Conservation (phyloP, 2,797 vertebrate species). For the Arnoldichthys spilopterus region DNA sequence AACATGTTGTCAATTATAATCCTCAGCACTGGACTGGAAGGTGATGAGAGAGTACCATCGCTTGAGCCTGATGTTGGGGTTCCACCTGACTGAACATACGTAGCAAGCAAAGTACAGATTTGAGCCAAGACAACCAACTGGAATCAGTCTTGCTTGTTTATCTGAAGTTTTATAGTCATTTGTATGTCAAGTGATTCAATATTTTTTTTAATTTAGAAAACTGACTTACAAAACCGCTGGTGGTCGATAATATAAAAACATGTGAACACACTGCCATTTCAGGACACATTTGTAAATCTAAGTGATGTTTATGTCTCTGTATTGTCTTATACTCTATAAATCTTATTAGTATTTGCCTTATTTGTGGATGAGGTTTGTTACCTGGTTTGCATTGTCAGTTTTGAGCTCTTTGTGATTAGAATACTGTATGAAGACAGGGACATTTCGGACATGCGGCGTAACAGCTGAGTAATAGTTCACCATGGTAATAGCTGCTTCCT, state of each 20-base stretch:
- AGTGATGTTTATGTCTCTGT: too few relatives aligned
- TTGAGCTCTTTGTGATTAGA: slow-evolving; percentile 98
- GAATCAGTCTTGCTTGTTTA: background rate
- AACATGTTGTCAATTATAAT: slow-evolving; percentile 99
- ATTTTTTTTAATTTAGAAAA: background rate
- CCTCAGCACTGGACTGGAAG: slow-evolving; percentile 92
- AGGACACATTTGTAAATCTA: too few relatives aligned
- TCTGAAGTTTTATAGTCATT: background rate
- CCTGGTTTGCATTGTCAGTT: slow-evolving; percentile 94
- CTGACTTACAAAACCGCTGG: too few relatives aligned
- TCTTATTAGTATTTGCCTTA: too few relatives aligned
- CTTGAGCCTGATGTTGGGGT: slow-evolving; percentile 88
- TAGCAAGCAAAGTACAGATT: background rate
- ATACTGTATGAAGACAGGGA: slow-evolving; percentile 95
- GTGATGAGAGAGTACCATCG: slow-evolving; percentile 87
- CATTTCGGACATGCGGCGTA: slow-evolving; percentile 92
- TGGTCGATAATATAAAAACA: too few relatives aligned
- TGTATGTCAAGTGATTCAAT: background rate
- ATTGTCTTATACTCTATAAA: too few relatives aligned
- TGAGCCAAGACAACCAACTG: background rate
- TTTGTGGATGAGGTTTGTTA: slow-evolving; percentile 62
- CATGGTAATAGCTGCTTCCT: slow-evolving; percentile 96
- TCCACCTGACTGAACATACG: slow-evolving; percentile 83
- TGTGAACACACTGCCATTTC: too few relatives aligned
- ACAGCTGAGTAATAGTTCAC: slow-evolving; percentile 95